These are phyloP conservation scores for Tenodera sinensis DNA, from an alignment of 2,888 invertebrate genomes.

Conservation along the genomic window DNA sequence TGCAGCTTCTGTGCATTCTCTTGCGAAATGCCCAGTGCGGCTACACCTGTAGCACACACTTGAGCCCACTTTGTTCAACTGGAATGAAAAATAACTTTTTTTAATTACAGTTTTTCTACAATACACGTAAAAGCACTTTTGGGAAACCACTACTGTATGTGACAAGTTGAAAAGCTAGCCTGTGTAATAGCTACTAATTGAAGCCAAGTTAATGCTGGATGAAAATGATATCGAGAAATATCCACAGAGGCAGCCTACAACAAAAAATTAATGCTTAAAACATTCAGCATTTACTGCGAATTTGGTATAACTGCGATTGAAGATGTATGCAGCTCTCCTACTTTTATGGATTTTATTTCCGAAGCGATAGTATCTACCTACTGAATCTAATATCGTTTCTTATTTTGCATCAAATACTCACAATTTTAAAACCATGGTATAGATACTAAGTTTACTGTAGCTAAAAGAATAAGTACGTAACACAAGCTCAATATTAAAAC, in stretches of 20 bases:
- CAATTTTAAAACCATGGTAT: neutral
- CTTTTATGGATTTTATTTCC: neutral
- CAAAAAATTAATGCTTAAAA: neutral
- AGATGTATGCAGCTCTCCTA: neutral
- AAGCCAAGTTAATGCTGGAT: neutral
- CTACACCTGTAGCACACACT: constrained; percentile 90
- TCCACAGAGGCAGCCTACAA: neutral
- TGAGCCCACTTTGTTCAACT: constrained; percentile 61
- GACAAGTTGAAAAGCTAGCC: neutral
- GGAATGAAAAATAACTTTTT: neutral
- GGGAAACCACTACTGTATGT: neutral
- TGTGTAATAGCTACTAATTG: neutral
- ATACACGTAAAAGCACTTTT: neutral
- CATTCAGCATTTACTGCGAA: neutral
- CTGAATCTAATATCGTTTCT: neutral
- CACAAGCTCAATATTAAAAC: neutral
- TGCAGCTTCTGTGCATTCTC: constrained; percentile 73
- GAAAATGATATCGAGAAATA: neutral
- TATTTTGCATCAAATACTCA: neutral
- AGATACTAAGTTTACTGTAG: neutral
- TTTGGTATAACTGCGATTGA: neutral
- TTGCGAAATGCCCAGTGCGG: constrained; percentile 88
- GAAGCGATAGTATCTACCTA: neutral
- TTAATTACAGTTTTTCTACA: neutral
- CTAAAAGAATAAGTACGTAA: neutral